A percentile compares a stretch with the other conserved stretches of the same genome.
phyloP scores from a whole-genome alignment of 2,888 invertebrate genomes.

The Buathra laborator region DNA sequence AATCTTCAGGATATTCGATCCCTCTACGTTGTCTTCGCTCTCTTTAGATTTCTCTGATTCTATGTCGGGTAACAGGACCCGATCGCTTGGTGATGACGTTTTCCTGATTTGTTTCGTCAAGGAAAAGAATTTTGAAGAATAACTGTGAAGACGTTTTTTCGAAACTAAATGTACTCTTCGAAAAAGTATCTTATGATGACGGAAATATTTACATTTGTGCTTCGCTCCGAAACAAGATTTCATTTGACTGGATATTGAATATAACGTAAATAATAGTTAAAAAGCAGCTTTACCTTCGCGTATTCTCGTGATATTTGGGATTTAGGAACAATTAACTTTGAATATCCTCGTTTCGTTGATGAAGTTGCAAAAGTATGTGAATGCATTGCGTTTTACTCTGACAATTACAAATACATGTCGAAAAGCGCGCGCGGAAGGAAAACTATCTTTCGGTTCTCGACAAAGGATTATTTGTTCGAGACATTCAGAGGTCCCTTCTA shows the following conservation, averaged over 20 bases:
- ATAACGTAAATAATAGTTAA: background rate
- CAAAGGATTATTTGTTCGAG: constrained; percentile 39
- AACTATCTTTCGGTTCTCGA: constrained; percentile 33
- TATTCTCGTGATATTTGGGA: background rate
- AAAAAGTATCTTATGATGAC: no score
- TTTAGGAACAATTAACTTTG: background rate
- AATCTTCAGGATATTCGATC: constrained; percentile 20
- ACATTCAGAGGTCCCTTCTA: constrained; percentile 50
- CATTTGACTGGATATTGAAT: background rate
- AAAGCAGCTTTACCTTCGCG: background rate
- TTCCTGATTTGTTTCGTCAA: background rate
- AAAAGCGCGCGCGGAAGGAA: constrained; percentile 12
- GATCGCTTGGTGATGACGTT: background rate
- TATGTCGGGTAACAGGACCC: background rate
- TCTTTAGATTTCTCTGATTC: background rate
- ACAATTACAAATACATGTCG: background rate
- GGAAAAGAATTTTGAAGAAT: background rate
- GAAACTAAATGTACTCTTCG: no score
- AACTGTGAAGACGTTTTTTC: no score
- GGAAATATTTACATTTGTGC: background rate
- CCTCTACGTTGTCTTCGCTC: background rate
- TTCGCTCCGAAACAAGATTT: background rate
- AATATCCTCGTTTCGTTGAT: background rate
- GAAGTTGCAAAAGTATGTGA: background rate
- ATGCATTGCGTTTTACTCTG: background rate